phyloP scores from a whole-genome alignment of 2,888 invertebrate genomes.

The Empis livida region DNA sequence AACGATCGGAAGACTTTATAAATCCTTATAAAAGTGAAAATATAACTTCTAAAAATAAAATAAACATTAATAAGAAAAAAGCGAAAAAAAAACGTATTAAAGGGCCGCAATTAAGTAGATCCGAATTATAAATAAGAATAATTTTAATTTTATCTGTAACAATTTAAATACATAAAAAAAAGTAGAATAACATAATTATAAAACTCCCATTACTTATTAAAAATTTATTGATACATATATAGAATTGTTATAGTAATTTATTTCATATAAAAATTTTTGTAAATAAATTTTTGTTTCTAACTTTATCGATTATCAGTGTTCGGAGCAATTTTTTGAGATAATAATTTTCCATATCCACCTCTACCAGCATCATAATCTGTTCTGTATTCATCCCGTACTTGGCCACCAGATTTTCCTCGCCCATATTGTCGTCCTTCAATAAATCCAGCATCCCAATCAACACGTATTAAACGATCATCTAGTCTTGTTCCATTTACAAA shows the following conservation, averaged over 20 bases:
- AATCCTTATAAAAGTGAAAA: constrained; percentile 7
- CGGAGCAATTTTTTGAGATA: constrained; percentile 66
- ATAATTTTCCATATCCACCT: constrained; percentile 93
- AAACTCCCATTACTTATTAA: background rate
- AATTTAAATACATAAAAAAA: too few species aligned
- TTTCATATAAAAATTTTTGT: background rate
- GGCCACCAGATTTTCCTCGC: constrained; percentile 94
- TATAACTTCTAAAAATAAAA: background rate
- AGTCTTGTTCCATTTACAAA: constrained; percentile 92
- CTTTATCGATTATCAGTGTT: constrained; percentile 40
- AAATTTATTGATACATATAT: background rate
- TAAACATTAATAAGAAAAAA: constrained; percentile 2
- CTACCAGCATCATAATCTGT: constrained; percentile 94
- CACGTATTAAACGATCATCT: constrained; percentile 92
- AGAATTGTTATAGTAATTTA: background rate
- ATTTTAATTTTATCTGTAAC: too few species aligned
- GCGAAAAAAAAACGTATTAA: constrained; percentile 8
- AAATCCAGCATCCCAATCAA: constrained; percentile 99
- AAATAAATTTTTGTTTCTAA: background rate
- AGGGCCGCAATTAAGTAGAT: constrained; percentile 12
- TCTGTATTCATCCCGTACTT: constrained; percentile 96
- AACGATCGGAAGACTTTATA: constrained; percentile 11
- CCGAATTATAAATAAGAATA: background rate
- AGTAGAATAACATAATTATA: too few species aligned
- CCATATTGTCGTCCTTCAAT: constrained; percentile 97